Percentiles rank a stretch among this genome's conserved stretches.
These are phyloP conservation scores for Cacatua alba DNA, from an alignment of 2,113 vertebrate species.

Conservation along the genomic window DNA sequence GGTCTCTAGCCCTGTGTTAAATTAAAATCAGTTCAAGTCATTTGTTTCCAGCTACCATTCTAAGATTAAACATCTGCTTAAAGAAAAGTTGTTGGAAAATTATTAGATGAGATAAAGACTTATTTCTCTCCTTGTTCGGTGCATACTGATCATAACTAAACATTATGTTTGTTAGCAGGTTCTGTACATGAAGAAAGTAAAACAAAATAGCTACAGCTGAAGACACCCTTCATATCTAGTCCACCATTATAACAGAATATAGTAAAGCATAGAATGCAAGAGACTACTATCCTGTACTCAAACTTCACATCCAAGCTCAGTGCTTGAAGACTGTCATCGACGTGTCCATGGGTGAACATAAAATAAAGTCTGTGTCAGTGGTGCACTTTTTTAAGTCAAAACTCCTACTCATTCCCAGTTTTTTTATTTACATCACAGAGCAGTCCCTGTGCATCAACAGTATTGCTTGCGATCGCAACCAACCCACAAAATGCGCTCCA, in stretches of 20 bases:
- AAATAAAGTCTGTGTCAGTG: not conserved
- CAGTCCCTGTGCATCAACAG: not conserved
- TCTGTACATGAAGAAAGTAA: not conserved
- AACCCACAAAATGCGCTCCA: not conserved
- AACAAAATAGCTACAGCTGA: not conserved
- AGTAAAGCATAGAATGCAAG: not conserved
- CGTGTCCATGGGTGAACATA: rapidly evolving
- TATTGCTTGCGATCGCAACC: not conserved
- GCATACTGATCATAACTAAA: not conserved
- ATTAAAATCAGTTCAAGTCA: not conserved
- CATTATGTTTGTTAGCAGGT: not conserved
- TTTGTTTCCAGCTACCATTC: not conserved
- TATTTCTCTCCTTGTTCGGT: not conserved
- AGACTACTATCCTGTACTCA: not conserved
- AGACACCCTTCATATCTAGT: not conserved
- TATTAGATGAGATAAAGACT: not conserved
- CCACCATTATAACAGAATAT: not conserved
- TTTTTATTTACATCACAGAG: not conserved
- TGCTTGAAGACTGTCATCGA: not conserved
- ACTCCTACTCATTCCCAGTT: not conserved
- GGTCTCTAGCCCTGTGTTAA: not conserved
- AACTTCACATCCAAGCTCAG: not conserved
- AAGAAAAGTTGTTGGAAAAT: not conserved
- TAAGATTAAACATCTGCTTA: not conserved
- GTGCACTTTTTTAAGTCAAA: not conserved